phyloP scores from a whole-genome alignment of 1,140 invertebrate species.

The Lepidurus apus region DNA sequence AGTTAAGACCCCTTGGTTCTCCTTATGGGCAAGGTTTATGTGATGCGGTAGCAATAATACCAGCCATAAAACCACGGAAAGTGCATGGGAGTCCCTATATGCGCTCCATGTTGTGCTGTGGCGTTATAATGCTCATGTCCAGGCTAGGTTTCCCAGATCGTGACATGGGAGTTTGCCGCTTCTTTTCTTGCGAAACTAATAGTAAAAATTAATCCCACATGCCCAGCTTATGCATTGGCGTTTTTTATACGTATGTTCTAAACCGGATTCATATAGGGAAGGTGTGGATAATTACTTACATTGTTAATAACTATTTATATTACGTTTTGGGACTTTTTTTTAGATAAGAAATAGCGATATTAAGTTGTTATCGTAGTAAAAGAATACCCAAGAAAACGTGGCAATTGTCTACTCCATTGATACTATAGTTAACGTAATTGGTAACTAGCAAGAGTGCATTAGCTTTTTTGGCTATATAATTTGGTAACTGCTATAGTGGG shows the following conservation, averaged over 20 bases:
- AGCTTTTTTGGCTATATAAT: background rate
- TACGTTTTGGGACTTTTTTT: too few relatives aligned
- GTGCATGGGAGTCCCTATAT: background rate
- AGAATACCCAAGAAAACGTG: background rate
- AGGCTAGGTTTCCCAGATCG: background rate
- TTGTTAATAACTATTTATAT: too few relatives aligned
- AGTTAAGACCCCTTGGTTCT: background rate
- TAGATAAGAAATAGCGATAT: too few relatives aligned
- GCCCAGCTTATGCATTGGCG: too few relatives aligned
- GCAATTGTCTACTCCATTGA: background rate
- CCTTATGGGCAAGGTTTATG: background rate
- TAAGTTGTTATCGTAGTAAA: too few relatives aligned
- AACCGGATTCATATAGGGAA: too few relatives aligned
- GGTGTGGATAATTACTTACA: too few relatives aligned
- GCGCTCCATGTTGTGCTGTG: background rate
- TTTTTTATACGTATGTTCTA: too few relatives aligned
- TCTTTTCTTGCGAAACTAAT: background rate
- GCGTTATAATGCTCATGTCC: background rate
- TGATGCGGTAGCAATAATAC: conserved; percentile 12
- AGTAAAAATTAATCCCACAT: too few relatives aligned
- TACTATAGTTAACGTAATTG: background rate
- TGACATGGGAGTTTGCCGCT: background rate
- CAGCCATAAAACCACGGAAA: conserved; percentile 2
- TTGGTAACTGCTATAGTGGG: background rate
- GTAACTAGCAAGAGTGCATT: background rate